Base-by-base conservation (phyloP, 2,113 vertebrate species). In the Poicephalus meyeri region DNA sequence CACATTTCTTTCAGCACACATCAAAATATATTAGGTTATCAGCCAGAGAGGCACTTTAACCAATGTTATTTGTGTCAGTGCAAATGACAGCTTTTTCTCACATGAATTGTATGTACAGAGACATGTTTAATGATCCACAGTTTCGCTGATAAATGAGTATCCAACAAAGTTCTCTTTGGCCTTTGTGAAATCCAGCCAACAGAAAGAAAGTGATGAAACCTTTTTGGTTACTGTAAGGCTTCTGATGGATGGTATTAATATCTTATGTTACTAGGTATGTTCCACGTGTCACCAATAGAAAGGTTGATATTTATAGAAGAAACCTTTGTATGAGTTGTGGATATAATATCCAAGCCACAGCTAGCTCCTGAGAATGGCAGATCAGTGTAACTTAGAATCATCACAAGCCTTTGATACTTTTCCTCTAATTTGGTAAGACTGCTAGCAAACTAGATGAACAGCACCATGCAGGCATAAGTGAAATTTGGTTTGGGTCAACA, bases 51-150 rank as follows among this genome's bases (percentile, higher is more conserved):
- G 18, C 19, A 0, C 21, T 88, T 90, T 55, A 90, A 77, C 31
- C 9, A 8, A 17, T 78, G 16, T 8, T 79, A 33, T 49, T 86
- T 10, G 14, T 81, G 18, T 21, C 24, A 74, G 29, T 49, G 47
- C 14, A 92, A 92, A 93, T 80, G 60, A 56, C 80, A 92, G 28
- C 28, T 31, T 89, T 89, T 96, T 91, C n/a, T 92, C 41, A 49
- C 69, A 76, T 41, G 39, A 81, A 91, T 81, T 0, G 3, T 85
- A 42, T 23, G 23, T 79, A 68, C 11, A n/a, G 50, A 86, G 82
- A 63, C n/a, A 44, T 39, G 9, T 52, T 89, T 88, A 96, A 68
- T 74, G 71, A 65, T 39, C 25, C 60, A 47, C 7, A n/a, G 19
- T 71, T 88, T 77, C 33, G 46, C 56, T 86, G 69, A 95, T 63